Conservation (phyloP, 2,113 vertebrate genomes). For the Suricata suricatta region DNA sequence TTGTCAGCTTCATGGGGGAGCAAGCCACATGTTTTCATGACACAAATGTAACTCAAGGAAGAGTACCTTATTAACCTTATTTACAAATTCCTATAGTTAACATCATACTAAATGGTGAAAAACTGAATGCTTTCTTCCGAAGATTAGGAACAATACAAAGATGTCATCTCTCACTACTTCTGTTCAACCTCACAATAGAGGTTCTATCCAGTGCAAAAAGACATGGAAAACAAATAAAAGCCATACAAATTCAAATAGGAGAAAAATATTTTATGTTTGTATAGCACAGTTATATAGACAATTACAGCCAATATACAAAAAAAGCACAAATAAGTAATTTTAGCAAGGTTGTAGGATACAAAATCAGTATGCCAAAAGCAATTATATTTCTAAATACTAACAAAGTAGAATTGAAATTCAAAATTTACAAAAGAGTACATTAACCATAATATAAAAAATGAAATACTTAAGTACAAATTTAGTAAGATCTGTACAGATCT, state of each 20-base stretch:
- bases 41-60: background rate
- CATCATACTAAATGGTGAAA: background rate
- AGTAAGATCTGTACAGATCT: background rate
- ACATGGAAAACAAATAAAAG: conserved; percentile 31
- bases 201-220: background rate
- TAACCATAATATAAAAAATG: background rate
- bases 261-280: background rate
- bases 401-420: background rate
- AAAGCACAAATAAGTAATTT: conserved; percentile 8
- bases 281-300: background rate
- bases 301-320: background rate
- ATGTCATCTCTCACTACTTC: background rate
- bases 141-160: background rate
- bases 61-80: background rate
- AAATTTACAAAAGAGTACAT: background rate
- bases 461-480: background rate
- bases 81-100: background rate
- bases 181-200: background rate
- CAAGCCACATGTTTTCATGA: background rate
- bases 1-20: background rate
- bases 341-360: background rate
- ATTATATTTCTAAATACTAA: background rate
- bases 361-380: background rate
- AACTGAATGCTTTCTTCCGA: background rate
- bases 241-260: background rate